Evolutionary conservation across 2,113 vertebrate genomes (phyloP).

Genomic region (Conger conger): DNA sequence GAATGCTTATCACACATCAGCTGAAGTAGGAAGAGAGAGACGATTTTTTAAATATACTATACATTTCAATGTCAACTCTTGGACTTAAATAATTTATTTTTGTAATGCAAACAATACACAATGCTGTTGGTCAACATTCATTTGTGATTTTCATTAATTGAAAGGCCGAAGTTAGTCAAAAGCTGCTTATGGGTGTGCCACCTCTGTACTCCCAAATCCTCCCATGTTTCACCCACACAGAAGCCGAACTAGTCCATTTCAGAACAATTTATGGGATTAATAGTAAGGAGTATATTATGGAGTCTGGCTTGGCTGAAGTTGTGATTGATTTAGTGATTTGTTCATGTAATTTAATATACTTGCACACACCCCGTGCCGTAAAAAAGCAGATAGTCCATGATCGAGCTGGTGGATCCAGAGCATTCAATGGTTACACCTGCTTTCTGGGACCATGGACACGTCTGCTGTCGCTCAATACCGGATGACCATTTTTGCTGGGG

Average conservation of each 20-base stretch:
- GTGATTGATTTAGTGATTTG: conserved; percentile 61
- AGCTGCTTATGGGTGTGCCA: too few species aligned
- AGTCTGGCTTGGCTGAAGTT: conserved; percentile 36
- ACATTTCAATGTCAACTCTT: too few species aligned
- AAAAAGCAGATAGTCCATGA: neutral
- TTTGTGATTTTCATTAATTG: too few species aligned
- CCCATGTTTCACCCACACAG: neutral
- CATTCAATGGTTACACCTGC: neutral
- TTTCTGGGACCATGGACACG: neutral
- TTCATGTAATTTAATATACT: conserved; percentile 59
- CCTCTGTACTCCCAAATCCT: neutral
- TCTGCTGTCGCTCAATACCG: neutral
- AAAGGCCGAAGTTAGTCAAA: too few species aligned
- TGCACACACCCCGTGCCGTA: conserved; percentile 19
- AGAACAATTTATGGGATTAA: conserved; percentile 49
- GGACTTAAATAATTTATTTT: too few species aligned
- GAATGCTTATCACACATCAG: too few species aligned
- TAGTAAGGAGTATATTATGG: conserved; percentile 40
- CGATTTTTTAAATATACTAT: too few species aligned
- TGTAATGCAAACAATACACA: too few species aligned
- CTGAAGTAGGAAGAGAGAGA: too few species aligned
- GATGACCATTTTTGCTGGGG: neutral
- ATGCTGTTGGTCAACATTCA: too few species aligned
- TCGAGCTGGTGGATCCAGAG: neutral
- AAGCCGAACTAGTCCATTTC: conserved; percentile 8